phyloP scores from a whole-genome alignment of 1,140 invertebrate species.

The Pantala flavescens region DNA sequence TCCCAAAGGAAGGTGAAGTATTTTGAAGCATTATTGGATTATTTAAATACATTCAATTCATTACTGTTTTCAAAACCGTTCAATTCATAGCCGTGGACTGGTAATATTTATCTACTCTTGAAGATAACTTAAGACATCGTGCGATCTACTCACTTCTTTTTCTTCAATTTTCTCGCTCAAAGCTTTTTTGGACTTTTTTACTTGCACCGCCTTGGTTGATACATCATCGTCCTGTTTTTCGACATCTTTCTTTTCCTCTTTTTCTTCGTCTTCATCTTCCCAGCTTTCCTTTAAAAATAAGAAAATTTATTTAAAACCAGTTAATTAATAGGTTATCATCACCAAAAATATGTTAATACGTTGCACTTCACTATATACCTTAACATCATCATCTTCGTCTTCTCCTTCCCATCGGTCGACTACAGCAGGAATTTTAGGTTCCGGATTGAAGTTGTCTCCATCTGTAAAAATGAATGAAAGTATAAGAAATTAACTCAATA shows the following conservation, averaged over 20 bases:
- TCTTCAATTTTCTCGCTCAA: background rate
- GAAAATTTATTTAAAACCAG: background rate
- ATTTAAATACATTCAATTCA: too few relatives aligned
- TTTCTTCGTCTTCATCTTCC: background rate
- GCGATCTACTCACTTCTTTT: background rate
- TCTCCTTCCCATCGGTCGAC: background rate
- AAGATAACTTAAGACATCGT: too few relatives aligned
- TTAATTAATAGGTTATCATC: background rate
- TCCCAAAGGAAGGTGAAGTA: too few relatives aligned
- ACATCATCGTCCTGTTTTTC: background rate
- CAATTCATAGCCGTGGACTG: too few relatives aligned
- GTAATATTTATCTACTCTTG: too few relatives aligned
- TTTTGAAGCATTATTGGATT: too few relatives aligned
- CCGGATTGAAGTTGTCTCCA: background rate
- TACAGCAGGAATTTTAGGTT: background rate
- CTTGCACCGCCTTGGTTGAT: background rate
- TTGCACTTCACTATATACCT: background rate
- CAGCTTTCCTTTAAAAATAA: background rate
- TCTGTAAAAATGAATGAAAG: background rate
- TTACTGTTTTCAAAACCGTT: too few relatives aligned
- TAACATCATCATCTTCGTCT: background rate
- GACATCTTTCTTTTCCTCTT: background rate
- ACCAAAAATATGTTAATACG: background rate
- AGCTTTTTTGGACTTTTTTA: background rate
- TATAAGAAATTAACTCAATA: background rate